A percentile compares a stretch with the other conserved stretches of the same genome.
Conservation (phyloP, 2,797 vertebrate species). For the Oreortyx pictus region DNA sequence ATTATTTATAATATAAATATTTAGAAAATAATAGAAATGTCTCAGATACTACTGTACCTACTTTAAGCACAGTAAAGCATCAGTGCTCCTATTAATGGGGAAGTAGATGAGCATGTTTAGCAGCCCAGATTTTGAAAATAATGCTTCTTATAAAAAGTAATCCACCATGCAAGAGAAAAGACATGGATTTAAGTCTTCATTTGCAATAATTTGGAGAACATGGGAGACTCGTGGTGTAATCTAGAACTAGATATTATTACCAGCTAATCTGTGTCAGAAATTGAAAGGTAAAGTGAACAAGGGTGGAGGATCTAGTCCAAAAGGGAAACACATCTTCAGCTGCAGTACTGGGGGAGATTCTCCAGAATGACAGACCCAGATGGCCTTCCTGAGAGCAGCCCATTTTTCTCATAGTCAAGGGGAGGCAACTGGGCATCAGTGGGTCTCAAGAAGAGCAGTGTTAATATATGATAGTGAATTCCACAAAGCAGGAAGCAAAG, state of each 20-base stretch:
- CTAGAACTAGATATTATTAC: neutral
- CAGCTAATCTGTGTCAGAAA: slow-evolving; percentile 1
- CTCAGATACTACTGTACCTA: neutral
- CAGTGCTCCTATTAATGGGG: neutral
- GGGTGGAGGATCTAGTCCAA: neutral
- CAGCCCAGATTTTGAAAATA: neutral
- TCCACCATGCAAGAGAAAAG: neutral
- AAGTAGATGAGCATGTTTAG: neutral
- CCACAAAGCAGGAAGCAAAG: neutral
- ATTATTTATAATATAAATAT: too few species aligned
- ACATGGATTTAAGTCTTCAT: neutral
- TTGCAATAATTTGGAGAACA: neutral
- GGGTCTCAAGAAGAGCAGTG: neutral
- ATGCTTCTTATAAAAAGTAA: neutral
- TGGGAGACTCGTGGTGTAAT: neutral
- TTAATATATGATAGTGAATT: neutral
- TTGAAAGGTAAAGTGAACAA: slow-evolving; percentile 44
- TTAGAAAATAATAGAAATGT: neutral
- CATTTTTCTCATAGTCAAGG: rapidly evolving
- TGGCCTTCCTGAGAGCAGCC: neutral
- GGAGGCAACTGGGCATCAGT: neutral
- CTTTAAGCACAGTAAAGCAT: neutral
- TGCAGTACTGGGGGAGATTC: neutral
- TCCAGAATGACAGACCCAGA: neutral
- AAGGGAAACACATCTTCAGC: slow-evolving; percentile 22